A percentile compares a stretch with the other conserved stretches of the same genome.
Evolutionary conservation across 1,140 invertebrate genomes (phyloP).

Genomic region (Heliothis virescens): DNA sequence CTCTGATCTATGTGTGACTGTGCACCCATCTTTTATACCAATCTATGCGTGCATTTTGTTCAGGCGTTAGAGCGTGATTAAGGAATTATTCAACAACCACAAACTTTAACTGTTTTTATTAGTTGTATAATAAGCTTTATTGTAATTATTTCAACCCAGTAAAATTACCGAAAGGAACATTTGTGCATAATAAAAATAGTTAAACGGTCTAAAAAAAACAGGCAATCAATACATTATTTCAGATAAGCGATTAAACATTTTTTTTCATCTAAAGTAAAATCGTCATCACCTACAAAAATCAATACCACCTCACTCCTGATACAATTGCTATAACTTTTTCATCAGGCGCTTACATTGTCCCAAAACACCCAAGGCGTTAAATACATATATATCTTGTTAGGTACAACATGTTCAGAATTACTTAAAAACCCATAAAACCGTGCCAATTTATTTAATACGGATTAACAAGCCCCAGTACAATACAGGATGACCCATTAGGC

Average conservation of each 20-base stretch:
- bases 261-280: neutral
- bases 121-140: too few relatives aligned
- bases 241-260: neutral
- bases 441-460: conserved; percentile 60
- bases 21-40: too few relatives aligned
- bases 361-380: neutral
- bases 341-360: conserved; percentile 32
- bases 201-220: neutral
- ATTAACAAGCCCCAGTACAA: conserved; percentile 56
- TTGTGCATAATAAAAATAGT: too few relatives aligned
- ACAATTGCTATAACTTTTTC: conserved; percentile 27
- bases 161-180: too few relatives aligned
- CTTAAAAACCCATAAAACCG: neutral
- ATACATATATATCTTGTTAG: too few relatives aligned
- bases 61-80: too few relatives aligned
- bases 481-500: conserved; percentile 61
- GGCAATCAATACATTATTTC: too few relatives aligned
- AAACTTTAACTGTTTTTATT: too few relatives aligned
- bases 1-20: too few relatives aligned
- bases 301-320: neutral
- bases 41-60: too few relatives aligned
- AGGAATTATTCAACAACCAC: too few relatives aligned
- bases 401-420: neutral
- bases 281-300: neutral
- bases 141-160: too few relatives aligned